These are phyloP conservation scores for Acanthosepion lycidas DNA, from an alignment of 2,888 invertebrate species.

Conservation along the genomic window DNA sequence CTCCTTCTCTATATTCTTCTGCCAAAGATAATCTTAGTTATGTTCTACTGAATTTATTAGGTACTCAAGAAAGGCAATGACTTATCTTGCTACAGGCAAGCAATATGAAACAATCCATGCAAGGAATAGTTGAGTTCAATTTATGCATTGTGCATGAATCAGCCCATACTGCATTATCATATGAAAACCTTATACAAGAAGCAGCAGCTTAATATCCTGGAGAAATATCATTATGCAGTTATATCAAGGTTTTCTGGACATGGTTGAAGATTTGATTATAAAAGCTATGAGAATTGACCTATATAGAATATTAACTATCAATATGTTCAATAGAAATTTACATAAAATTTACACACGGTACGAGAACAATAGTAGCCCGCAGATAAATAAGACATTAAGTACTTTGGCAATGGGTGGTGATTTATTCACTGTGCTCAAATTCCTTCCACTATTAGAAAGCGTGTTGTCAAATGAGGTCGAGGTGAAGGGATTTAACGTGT, in stretches of 20 bases:
- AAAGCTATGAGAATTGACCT: constrained; percentile 33
- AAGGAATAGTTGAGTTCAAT: neutral
- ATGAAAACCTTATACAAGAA: neutral
- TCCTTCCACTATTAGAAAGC: neutral
- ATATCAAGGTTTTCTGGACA: neutral
- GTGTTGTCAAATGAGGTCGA: constrained; percentile 33
- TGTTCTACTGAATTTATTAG: neutral
- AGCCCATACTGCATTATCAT: constrained; percentile 5
- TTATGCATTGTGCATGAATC: neutral
- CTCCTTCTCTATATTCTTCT: neutral
- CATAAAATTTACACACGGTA: neutral
- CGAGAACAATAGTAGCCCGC: neutral
- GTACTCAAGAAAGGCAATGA: neutral
- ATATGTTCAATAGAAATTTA: constrained; percentile 11
- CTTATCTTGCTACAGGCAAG: neutral
- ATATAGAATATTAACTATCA: neutral
- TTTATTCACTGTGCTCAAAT: neutral
- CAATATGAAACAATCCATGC: constrained; percentile 11
- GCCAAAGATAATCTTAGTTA: neutral
- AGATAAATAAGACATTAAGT: constrained; percentile 8
- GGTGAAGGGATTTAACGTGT: neutral
- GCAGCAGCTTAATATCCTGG: neutral
- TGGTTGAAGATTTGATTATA: constrained; percentile 20
- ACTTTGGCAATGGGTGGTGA: neutral
- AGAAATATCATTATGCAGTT: constrained; percentile 33